A percentile compares a stretch with the other conserved stretches of the same genome.
These are phyloP conservation scores for Gisinianus flammeolus DNA, from an alignment of 2,888 invertebrate species.

Conservation along the genomic window DNA sequence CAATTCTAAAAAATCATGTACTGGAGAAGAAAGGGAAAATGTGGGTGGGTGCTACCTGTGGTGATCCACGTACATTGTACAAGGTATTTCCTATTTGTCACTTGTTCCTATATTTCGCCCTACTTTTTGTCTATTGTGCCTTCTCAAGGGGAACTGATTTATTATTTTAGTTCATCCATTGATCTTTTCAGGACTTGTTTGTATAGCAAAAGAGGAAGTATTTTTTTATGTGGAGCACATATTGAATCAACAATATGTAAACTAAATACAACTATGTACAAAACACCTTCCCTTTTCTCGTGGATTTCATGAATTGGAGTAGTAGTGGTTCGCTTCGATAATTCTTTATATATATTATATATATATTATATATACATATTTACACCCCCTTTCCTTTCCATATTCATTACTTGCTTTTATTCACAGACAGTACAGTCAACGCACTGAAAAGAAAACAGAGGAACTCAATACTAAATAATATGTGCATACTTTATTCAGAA, in stretches of 20 bases:
- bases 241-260: too few species aligned
- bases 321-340: too few species aligned
- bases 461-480: too few species aligned
- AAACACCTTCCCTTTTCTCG: background rate
- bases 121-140: constrained; percentile 24
- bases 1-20: too few species aligned
- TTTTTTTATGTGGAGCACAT: background rate
- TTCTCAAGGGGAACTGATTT: constrained; percentile 30
- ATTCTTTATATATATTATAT: too few species aligned
- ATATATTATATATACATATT: too few species aligned
- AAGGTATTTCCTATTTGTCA: background rate
- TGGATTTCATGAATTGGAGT: too few species aligned
- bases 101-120: background rate
- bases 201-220: background rate
- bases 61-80: background rate
- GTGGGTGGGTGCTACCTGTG: background rate
- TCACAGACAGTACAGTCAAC: background rate
- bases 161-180: constrained; percentile 26
- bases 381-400: too few species aligned
- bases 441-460: too few species aligned
- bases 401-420: background rate
- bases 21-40: background rate
- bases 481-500: too few species aligned
- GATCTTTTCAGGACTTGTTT: constrained; percentile 6
- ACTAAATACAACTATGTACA: too few species aligned